A percentile compares a stretch with the other conserved stretches of the same genome.
These are phyloP conservation scores for Calidris pygmaea DNA, from an alignment of 2,113 vertebrate genomes.

Conservation along the genomic window DNA sequence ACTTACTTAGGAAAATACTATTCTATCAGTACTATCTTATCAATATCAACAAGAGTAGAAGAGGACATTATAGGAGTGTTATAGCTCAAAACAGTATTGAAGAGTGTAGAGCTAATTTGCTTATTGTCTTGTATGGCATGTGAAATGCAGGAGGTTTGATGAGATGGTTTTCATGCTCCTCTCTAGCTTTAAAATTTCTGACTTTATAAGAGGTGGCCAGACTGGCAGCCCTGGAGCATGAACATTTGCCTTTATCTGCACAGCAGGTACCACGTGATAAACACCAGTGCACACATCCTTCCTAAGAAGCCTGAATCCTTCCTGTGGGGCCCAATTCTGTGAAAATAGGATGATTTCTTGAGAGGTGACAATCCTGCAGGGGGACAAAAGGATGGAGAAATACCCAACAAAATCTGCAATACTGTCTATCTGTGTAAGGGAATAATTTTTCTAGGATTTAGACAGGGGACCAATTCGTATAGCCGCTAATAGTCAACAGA, in stretches of 20 bases:
- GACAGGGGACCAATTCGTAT: not conserved
- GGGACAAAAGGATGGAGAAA: not conserved
- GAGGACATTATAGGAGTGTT: not conserved
- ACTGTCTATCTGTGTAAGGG: not conserved
- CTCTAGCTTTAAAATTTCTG: not conserved
- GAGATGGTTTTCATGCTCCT: not conserved
- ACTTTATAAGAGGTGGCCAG: not conserved
- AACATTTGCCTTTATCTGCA: not conserved
- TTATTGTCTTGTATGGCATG: not conserved
- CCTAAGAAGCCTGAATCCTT: not conserved
- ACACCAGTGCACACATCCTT: not conserved
- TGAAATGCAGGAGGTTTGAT: not conserved
- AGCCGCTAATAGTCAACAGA: constrained; percentile 45
- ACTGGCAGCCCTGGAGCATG: not conserved
- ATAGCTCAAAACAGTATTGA: not conserved
- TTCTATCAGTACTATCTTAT: not conserved
- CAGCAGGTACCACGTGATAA: not conserved
- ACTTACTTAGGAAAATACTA: not conserved
- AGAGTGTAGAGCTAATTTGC: not conserved
- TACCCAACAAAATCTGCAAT: not conserved
- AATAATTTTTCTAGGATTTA: not conserved
- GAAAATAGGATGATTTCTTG: not conserved
- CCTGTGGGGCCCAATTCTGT: not conserved
- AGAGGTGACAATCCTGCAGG: not conserved
- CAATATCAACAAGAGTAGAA: not conserved